phyloP scores from a whole-genome alignment of 2,113 vertebrate species.

The Rutilus rutilus region DNA sequence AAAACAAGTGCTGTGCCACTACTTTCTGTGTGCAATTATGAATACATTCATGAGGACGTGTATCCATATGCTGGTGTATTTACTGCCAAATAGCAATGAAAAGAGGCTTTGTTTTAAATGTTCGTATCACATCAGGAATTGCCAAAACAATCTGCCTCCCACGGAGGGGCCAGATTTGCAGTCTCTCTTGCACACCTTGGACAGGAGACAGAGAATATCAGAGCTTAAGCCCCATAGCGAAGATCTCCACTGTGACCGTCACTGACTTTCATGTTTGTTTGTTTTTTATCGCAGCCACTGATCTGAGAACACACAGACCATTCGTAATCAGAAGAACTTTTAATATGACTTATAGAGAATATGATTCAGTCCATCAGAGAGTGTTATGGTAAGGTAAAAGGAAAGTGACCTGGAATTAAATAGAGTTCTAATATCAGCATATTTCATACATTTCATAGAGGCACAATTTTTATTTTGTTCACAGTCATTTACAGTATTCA shows the following conservation, averaged over 20 bases:
- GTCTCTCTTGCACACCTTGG: conserved; percentile 60
- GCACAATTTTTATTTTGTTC: neutral
- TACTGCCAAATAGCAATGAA: conserved; percentile 69
- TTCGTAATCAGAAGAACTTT: conserved; percentile 43
- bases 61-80: conserved; percentile 76
- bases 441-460: neutral
- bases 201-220: conserved; percentile 11
- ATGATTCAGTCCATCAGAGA: conserved; percentile 36
- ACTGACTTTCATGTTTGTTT: conserved; percentile 38
- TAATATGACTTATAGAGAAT: conserved; percentile 13
- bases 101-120: conserved; percentile 71
- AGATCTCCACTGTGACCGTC: conserved; percentile 36
- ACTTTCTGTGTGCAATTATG: conserved; percentile 65
- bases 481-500: conserved; percentile 1
- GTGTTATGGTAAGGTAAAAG: conserved; percentile 9
- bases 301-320: conserved; percentile 58
- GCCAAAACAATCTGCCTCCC: conserved; percentile 73
- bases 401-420: neutral
- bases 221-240: conserved; percentile 11
- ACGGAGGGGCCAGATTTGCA: conserved; percentile 65
- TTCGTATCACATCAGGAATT: conserved; percentile 64
- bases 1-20: conserved; percentile 58
- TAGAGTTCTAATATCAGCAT: neutral
- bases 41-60: conserved; percentile 69
- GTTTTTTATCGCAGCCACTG: conserved; percentile 41